Base-by-base conservation (phyloP, 2,113 vertebrate genomes). In the Ceratotherium simum region DNA sequence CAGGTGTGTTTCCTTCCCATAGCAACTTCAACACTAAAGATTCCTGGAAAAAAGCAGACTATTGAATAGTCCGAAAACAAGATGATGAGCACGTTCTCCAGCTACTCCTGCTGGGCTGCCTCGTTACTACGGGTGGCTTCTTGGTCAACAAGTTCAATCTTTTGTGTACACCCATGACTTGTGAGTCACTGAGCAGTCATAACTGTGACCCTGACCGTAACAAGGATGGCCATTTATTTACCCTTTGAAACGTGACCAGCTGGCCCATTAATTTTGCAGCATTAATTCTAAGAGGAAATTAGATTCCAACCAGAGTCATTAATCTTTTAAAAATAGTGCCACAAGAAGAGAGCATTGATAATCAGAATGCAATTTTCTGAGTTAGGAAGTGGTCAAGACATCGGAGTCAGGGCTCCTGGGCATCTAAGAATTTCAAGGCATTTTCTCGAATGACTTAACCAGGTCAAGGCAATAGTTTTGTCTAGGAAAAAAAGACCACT, bases 231-330 rank as follows among this genome's bases (percentile, higher is more conserved):
- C 97, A 95, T 98, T 95, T 95, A 75, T 96, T 95, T 90, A 83
- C 83, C 94, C 90, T 92, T 87, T 92, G 90, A 96, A 98, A 97
- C 1, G 11, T 83, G 97, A 96, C 93, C 92, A 92, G 95, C 92
- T 80, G 90, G 83, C 70, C 95, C 94, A 97, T 97, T 96, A 79
- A 98, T 96, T 98, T 84, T 76, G 82, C 54, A 76, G 72, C 83
- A 95, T 94, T 97, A 94, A 98, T 97, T 98, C 95, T 65, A 89
- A 95, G 79, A 97, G 98, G 98, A 98, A 98, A 98, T 98, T 97
- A 96, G 94, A 97, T 98, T 97, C 84, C 84, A 89, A 81, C 84
- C 56, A 48, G 72, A 84, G 92, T 69, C 96, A 69, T 97, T 96
- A 42, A 94, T 97, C 98, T 97, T 97, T 93, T 73, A 54, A 85